Evolutionary conservation across 2,888 invertebrate species (phyloP).

Genomic region (Rhodophaea formosa): DNA sequence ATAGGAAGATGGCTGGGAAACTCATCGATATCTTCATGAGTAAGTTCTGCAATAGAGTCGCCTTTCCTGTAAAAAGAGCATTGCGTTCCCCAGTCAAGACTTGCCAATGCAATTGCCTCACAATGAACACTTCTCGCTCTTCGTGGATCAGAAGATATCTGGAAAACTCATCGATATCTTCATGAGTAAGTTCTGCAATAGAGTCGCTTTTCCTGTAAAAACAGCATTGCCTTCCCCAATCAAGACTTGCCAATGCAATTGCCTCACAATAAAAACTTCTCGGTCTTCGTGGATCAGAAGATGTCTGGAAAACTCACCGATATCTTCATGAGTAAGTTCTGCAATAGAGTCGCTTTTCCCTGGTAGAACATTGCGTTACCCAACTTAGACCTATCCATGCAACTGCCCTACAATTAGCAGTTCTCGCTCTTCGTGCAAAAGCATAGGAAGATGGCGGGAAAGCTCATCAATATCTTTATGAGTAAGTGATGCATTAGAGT

Average conservation of each 20-base stretch:
- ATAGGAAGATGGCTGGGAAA: constrained; percentile 83
- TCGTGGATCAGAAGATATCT: too few species aligned
- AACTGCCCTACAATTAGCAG: constrained; percentile 82
- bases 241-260: too few species aligned
- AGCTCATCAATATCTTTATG: constrained; percentile 86
- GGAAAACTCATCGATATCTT: too few species aligned
- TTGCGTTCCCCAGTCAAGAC: too few species aligned
- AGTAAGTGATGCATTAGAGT: constrained; percentile 52
- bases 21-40: constrained; percentile 86
- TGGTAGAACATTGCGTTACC: constrained; percentile 85
- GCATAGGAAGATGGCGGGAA: constrained; percentile 84
- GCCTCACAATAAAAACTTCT: neutral
- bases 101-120: too few species aligned
- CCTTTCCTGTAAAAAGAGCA: neutral
- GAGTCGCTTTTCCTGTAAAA: neutral
- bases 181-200: neutral
- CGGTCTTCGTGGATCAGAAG: neutral
- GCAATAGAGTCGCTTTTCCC: neutral
- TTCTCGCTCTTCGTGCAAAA: constrained; percentile 87
- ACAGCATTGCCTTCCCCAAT: too few species aligned
- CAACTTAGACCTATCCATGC: constrained; percentile 81
- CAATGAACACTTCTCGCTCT: neutral
- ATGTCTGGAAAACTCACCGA: too few species aligned
- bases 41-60: constrained; percentile 38
- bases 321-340: neutral